Evolutionary conservation across 2,113 vertebrate species (phyloP).

Genomic region (Progne subis): DNA sequence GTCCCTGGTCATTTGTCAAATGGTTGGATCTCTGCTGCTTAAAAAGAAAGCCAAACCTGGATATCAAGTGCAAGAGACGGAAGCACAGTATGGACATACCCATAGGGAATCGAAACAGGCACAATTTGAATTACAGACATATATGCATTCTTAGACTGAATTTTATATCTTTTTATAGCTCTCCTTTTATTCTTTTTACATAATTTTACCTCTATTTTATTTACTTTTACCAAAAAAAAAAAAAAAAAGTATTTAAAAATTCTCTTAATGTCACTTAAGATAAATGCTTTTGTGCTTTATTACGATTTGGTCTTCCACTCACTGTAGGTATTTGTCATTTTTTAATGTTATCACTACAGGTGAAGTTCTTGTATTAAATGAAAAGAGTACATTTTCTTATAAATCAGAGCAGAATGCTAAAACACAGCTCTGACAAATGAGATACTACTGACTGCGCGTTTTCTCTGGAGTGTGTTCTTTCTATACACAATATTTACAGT

Average conservation of each 20-base stretch:
- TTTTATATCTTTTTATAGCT: not conserved
- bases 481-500: not conserved
- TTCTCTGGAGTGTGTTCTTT: not conserved
- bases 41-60: not conserved
- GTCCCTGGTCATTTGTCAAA: not conserved
- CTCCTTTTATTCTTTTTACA: not conserved
- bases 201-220: not conserved
- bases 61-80: not conserved
- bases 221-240: not conserved
- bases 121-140: not conserved
- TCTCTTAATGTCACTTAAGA: not conserved
- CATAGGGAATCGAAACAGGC: not conserved
- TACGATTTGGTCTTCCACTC: not conserved
- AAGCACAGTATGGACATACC: not conserved
- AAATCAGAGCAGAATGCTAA: not conserved
- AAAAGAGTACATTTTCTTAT: not conserved
- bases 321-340: not conserved
- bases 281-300: not conserved
- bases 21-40: not conserved
- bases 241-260: not conserved
- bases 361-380: not conserved
- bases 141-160: not conserved
- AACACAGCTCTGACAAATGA: not conserved
- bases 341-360: not conserved
- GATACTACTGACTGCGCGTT: not conserved